Base-by-base conservation (phyloP, 2,888 invertebrate genomes). In the Acleris literana region DNA sequence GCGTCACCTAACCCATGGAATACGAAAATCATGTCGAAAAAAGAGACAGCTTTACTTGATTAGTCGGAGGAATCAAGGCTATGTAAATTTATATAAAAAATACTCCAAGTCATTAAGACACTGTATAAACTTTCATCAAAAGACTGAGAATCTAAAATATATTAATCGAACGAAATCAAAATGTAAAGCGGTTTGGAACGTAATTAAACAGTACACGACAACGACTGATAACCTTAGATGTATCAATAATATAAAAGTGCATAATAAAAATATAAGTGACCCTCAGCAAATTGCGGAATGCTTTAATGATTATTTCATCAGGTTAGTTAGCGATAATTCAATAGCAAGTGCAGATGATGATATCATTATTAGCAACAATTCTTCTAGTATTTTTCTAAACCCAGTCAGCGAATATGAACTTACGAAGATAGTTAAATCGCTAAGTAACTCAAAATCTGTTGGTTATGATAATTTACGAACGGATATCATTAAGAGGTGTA, bases 231-330 rank as follows among this genome's bases (percentile, higher is more conserved):
- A 22, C 22, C 3, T 22, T 22, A 22, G 22, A 22, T 22, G 22
- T 22, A 22, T 22, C 22, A 22, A 22, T 22, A 22, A 3, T 22
- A 22, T 13, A 9, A 13, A 51, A 52, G n/a, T 29, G n/a, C 16
- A 52, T 29, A 52, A 3, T 52, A 52, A n/a, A 25, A 52, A 29
- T 29, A 6, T 52, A 6, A 7, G 7, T 7, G 52, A 52, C 29
- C 25, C 52, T 29, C 52, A 52, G 29, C 16, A 9, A n/a, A 52
- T 52, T 29, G 52, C 52, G 29, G 52, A 52, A 7, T 16, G 29
- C 18, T 52, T 52, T 52, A 52, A 52, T 29, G 52, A 52, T 29
- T 52, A 52, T 52, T 52, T 52, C 5, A 52, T 52, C n/a, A 52
- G n/a, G n/a, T 5, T n/a, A n/a, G 52, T 52, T 3, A 52, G 52